These are phyloP conservation scores for Cacatua alba DNA, from an alignment of 2,113 vertebrate genomes.

Conservation along the genomic window DNA sequence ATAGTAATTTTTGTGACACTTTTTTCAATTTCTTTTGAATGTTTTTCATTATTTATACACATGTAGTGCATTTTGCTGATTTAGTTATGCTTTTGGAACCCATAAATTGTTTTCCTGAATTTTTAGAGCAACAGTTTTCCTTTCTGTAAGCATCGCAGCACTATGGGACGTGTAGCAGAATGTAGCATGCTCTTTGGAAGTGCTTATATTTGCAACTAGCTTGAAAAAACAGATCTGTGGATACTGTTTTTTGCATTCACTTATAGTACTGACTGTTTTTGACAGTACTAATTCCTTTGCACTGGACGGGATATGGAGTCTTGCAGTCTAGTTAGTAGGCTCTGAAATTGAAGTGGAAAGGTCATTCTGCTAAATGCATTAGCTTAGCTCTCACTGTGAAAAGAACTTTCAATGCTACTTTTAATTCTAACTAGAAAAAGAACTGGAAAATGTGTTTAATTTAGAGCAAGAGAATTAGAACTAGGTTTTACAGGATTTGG, in stretches of 20 bases:
- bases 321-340: background rate
- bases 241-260: background rate
- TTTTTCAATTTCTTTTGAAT: background rate
- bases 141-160: background rate
- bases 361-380: background rate
- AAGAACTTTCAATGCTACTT: background rate
- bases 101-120: background rate
- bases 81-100: background rate
- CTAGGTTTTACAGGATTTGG: background rate
- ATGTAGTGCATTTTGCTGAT: background rate
- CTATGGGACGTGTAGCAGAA: background rate
- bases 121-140: background rate
- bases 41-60: background rate
- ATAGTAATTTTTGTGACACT: background rate
- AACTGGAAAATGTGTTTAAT: background rate
- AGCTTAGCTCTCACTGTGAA: background rate
- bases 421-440: background rate
- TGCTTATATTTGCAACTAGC: background rate
- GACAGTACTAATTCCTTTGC: conserved; percentile 1
- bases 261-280: background rate
- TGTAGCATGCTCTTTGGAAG: background rate
- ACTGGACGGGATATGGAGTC: background rate
- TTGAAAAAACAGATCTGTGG: background rate
- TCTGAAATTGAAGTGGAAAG: background rate
- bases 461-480: background rate